phyloP scores from a whole-genome alignment of 2,113 vertebrate species.

The Gambusia holbrooki region DNA sequence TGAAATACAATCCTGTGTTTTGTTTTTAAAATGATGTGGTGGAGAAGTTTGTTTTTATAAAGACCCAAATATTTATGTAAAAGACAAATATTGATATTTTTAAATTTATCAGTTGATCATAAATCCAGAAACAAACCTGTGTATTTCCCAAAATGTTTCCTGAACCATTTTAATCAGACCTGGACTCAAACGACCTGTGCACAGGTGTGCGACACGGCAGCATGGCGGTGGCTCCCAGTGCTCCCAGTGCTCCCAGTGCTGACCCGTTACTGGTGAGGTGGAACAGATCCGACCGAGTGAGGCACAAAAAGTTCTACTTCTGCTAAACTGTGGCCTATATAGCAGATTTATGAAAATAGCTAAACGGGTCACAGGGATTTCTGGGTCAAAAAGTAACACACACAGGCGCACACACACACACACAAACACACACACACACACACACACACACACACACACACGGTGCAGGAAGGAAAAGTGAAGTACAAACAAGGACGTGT shows the following conservation, averaged over 20 bases:
- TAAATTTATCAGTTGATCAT: too few relatives aligned
- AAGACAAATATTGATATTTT: too few relatives aligned
- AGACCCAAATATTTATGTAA: too few relatives aligned
- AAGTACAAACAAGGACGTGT: constrained; percentile 15
- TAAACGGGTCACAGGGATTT: constrained; percentile 22
- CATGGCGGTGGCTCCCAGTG: background rate
- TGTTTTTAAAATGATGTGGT: too few relatives aligned
- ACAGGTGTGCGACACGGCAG: background rate
- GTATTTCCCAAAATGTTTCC: constrained; percentile 20
- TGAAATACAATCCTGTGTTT: too few relatives aligned
- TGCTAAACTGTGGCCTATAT: constrained; percentile 18
- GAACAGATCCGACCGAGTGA: constrained; percentile 20
- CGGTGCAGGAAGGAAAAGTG: constrained; percentile 22
- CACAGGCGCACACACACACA: constrained; percentile 1
- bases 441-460: constrained; percentile 19
- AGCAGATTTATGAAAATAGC: constrained; percentile 21
- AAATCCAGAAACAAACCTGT: background rate
- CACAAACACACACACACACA: constrained; percentile 6
- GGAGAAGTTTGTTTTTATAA: too few relatives aligned
- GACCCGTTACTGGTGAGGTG: constrained; percentile 27
- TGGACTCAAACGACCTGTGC: background rate
- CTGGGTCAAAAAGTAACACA: constrained; percentile 22
- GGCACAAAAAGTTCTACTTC: constrained; percentile 39
- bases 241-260: background rate
- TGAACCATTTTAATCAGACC: background rate